phyloP scores from a whole-genome alignment of 2,113 vertebrate species.

The Morone chrysops region DNA sequence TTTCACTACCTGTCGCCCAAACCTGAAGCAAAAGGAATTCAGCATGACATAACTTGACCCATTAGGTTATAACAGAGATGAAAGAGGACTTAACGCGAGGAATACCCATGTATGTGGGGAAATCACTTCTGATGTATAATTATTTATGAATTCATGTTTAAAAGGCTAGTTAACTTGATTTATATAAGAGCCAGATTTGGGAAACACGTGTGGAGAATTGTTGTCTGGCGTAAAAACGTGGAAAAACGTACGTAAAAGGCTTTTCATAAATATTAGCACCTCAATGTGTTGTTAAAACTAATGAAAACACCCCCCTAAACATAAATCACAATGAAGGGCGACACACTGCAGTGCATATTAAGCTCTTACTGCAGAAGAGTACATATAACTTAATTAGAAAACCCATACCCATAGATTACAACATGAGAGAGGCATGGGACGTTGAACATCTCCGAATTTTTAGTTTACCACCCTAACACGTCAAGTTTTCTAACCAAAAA shows the following conservation, averaged over 20 bases:
- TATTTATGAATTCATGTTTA: neutral
- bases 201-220: neutral
- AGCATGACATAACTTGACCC: conserved; percentile 66
- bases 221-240: neutral
- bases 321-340: conserved; percentile 8
- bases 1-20: conserved; percentile 70
- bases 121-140: neutral
- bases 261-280: conserved; percentile 13
- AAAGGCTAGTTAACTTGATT: neutral
- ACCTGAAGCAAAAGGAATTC: conserved; percentile 63
- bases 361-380: neutral
- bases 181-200: neutral
- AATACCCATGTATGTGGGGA: neutral
- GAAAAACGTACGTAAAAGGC: conserved; percentile 11
- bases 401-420: neutral
- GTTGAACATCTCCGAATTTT: conserved; percentile 3
- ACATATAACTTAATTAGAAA: conserved; percentile 1
- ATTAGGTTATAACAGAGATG: conserved; percentile 42
- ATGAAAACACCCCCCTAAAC: conserved; percentile 22
- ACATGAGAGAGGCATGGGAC: conserved; percentile 13
- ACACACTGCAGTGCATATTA: conserved; percentile 6
- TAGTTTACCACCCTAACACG: too few species aligned
- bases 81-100: conserved; percentile 34
- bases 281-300: conserved; percentile 5
- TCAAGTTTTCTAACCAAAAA: too few species aligned